Percentiles rank a stretch among this genome's conserved stretches.
phyloP scores from a whole-genome alignment of 1,140 invertebrate genomes.

The Teleopsis dalmanni region DNA sequence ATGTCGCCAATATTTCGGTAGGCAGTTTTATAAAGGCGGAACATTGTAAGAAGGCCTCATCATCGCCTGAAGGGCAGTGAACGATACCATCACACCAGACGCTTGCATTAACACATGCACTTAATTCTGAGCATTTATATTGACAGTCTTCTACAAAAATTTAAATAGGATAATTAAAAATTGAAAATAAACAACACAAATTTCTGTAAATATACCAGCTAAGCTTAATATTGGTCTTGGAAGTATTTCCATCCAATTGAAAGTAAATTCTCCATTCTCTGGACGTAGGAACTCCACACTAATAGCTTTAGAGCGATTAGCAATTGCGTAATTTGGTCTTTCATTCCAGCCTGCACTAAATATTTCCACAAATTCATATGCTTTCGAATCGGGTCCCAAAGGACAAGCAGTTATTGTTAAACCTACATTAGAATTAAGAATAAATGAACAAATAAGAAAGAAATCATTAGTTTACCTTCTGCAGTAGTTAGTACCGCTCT shows the following conservation, averaged over 20 bases:
- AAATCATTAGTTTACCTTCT: constrained; percentile 24
- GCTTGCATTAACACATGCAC: constrained; percentile 79
- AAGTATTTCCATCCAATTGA: constrained; percentile 77
- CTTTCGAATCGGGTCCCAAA: constrained; percentile 31
- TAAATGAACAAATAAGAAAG: not conserved
- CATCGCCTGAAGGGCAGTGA: constrained; percentile 81
- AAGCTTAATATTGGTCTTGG: constrained; percentile 49
- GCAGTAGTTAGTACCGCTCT: constrained; percentile 39
- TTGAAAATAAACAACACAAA: not conserved
- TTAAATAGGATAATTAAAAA: not conserved
- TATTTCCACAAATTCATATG: constrained; percentile 52
- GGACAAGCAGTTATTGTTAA: constrained; percentile 41
- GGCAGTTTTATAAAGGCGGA: constrained; percentile 66
- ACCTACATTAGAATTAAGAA: constrained; percentile 16
- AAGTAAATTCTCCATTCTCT: constrained; percentile 63
- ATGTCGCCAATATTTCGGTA: constrained; percentile 57
- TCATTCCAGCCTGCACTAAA: constrained; percentile 76
- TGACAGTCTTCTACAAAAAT: constrained; percentile 57
- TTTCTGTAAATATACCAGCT: constrained; percentile 22
- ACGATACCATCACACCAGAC: constrained; percentile 80
- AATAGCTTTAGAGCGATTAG: constrained; percentile 55
- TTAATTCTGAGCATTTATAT: constrained; percentile 73
- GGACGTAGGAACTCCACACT: constrained; percentile 69
- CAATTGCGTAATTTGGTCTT: constrained; percentile 37
- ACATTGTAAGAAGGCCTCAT: constrained; percentile 74